Base-by-base conservation (phyloP, 2,888 invertebrate genomes). In the Rapana venosa region DNA sequence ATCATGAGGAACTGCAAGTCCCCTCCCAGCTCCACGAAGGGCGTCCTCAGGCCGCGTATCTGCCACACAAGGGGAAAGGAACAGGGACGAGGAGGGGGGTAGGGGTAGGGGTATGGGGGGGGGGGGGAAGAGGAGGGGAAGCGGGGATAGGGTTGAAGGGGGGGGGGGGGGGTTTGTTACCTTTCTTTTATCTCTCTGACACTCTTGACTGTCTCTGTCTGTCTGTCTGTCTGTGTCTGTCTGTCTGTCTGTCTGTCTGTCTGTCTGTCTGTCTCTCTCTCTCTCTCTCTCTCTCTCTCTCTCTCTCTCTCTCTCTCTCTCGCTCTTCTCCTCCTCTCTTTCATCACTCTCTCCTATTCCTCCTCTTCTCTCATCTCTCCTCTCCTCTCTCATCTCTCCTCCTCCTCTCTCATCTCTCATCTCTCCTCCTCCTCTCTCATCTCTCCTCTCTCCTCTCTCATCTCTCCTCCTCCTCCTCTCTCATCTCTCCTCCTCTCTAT, bases 1-100 rank as follows among this genome's bases (percentile, higher is more conserved):
- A 98, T 98, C 98, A 98, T 98, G 56, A 98, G 96, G 95, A 98
- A 98, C 95, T 98, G 98, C 13, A 98, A 97, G 96, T 98, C 98
- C 98, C 98, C 98, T 0, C 98, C 98, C 26, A 98, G 97, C 77
- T 98, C 97, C 36, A 98, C 96, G 95, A 97, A 98, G 0, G 98
- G 98, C 6, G 98, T 98, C 88, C 99, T 97, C 98, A 99, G 98
- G 94, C 99, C 99, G 97, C 95, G 95, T 17, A 98, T 97, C 93
- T 98, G 98, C 92, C 97, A 97, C 47, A 47, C 4, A 8, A 8
- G 2, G 47, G 47, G 47, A 8, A 5, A 8, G 47, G 2, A 8
- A 8, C 8, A 5, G 47, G 47, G 47, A n/a, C n/a, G n/a, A n/a
- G n/a, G 47, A 8, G 47, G 2, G 47, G 47, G 47, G 47, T 47